Evolutionary conservation across 1,140 invertebrate genomes (phyloP).

Genomic region (Telenomus remus): DNA sequence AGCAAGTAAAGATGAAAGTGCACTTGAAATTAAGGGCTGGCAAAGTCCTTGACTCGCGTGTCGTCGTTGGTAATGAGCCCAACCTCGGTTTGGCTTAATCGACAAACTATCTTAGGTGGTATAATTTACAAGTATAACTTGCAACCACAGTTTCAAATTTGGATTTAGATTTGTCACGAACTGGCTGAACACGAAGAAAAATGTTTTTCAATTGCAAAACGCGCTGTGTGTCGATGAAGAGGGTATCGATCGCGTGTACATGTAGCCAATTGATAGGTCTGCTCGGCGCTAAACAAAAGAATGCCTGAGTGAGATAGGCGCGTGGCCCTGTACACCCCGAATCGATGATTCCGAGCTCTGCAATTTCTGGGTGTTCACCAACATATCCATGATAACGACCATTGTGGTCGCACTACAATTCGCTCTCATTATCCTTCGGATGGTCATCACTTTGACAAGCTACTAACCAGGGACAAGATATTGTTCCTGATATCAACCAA

Average conservation of each 20-base stretch:
- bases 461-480: not conserved
- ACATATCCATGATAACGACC: conserved; percentile 27
- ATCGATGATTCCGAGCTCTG: conserved; percentile 37
- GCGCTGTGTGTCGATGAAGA: conserved; percentile 19
- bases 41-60: conserved; percentile 7
- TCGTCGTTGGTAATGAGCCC: conserved; percentile 16
- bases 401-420: conserved; percentile 30
- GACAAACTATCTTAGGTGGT: conserved; percentile 8
- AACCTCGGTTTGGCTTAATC: conserved; percentile 14
- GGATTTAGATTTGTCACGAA: conserved; percentile 14
- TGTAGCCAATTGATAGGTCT: conserved; percentile 41
- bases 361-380: conserved; percentile 33
- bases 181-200: conserved; percentile 32
- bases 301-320: conserved; percentile 13
- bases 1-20: no score
- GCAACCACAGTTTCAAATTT: conserved; percentile 21
- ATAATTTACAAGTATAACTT: conserved; percentile 25
- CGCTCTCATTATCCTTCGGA: conserved; percentile 13
- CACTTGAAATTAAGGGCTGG: not conserved
- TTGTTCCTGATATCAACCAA: not conserved
- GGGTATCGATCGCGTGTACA: conserved; percentile 35
- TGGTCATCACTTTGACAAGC: not conserved
- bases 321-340: conserved; percentile 9
- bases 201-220: conserved; percentile 21
- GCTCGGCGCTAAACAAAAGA: conserved; percentile 38